Evolutionary conservation across 2,113 vertebrate species (phyloP).

Genomic region (Lagopus leucura): DNA sequence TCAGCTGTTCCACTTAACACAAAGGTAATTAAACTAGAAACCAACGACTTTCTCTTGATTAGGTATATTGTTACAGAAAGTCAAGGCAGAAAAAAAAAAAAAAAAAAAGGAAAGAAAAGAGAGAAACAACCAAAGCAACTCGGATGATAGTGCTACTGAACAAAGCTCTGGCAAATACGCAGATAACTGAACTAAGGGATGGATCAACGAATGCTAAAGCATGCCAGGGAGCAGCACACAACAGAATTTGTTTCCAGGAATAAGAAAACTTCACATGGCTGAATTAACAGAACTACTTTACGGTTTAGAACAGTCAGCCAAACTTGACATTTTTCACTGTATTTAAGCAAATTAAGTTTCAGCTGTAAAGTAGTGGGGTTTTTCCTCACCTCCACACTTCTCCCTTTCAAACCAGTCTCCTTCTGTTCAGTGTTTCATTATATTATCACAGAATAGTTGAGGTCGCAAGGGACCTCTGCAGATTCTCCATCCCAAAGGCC

Average conservation of each 20-base stretch:
- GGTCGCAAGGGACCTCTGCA: neutral
- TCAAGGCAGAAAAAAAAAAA: neutral
- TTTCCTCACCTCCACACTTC: neutral
- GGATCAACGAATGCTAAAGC: neutral
- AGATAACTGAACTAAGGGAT: neutral
- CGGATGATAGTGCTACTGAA: neutral
- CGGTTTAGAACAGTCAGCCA: neutral
- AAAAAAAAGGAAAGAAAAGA: neutral
- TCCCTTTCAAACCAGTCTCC: neutral
- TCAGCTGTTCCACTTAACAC: neutral
- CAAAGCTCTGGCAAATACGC: neutral
- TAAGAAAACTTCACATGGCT: neutral
- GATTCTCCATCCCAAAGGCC: neutral
- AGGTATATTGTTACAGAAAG: neutral
- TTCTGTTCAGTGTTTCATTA: neutral
- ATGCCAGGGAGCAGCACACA: neutral
- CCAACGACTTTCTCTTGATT: neutral
- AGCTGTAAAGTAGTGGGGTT: neutral
- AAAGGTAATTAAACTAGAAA: neutral
- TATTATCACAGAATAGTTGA: neutral
- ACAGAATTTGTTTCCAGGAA: neutral
- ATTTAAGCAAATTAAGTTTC: neutral
- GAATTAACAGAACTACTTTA: neutral
- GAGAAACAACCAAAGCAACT: neutral
- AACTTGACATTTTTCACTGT: neutral